Evolutionary conservation across 2,797 vertebrate species (phyloP), one percentile per base, ranked within the genome.

Genomic region (Carduelis carduelis): DNA sequence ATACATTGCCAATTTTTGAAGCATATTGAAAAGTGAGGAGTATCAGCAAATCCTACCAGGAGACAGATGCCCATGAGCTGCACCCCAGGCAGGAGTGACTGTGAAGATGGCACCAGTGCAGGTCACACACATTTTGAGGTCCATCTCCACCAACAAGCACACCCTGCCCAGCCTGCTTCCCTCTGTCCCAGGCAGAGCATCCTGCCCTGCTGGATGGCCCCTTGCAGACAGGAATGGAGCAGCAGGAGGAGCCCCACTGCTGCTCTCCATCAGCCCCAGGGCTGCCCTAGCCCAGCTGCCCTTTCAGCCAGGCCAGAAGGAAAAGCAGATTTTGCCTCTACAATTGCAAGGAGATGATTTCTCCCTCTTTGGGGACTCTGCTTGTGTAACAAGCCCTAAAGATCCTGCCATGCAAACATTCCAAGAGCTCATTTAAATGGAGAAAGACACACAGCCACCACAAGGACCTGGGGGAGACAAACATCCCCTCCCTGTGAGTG

Each of bases 41-140:
- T 22, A 27, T 27, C 35, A 32, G 11, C 50, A 63, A 52, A 55
- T 21, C 46, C 60, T 41, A 8, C 2, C 8, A 69, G 69, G 13
- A 64, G 32, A 37, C 43, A 50, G 39, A 55, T 4, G 21, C 27
- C 70, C 3, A 0, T 23, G 66, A 56, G n/a, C 75, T 61, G 71
- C 20, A 14, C 22, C 41, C 82, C 32, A 44, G 47, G 21, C 63
- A 34, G 41, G 6, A 9, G 10, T 53, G 17, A 5, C 1, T 3
- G 12, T 13, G 49, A 34, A 24, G 13, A 16, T 24, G 64, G 56
- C 77, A 9, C 16, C 56, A 37, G 49, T 6, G 81, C n/a, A 35
- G 32, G 39, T 26, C 68, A 53, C 10, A 3, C 39, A 13, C 0
- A 0, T 9, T 14, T 2, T 0, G 0, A 71, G 59, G 35, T 24